Conservation (phyloP, 1,140 invertebrate species). For the Ceratina calcarata region DNA sequence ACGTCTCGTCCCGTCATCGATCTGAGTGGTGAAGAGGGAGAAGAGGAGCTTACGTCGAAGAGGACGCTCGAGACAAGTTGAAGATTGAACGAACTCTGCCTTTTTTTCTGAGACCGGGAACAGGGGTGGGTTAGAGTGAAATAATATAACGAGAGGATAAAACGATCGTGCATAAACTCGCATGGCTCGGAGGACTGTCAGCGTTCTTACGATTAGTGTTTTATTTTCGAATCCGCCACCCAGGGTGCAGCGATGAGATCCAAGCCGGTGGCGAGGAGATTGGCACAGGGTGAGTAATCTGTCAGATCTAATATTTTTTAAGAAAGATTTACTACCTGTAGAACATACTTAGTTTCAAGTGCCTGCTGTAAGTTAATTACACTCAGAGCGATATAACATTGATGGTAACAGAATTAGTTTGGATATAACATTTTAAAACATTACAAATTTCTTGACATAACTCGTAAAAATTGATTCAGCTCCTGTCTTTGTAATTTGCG, state of each 20-base stretch:
- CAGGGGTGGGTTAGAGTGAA: slow-evolving; percentile 44
- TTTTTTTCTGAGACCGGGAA: not conserved
- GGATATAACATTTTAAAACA: too few relatives aligned
- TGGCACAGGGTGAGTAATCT: slow-evolving; percentile 78
- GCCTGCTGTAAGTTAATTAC: too few relatives aligned
- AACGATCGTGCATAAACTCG: slow-evolving; percentile 62
- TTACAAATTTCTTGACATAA: too few relatives aligned
- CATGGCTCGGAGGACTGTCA: slow-evolving; percentile 75
- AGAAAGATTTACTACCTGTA: too few relatives aligned
- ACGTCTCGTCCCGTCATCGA: slow-evolving; percentile 3
- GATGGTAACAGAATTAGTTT: too few relatives aligned
- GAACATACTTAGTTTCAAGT: too few relatives aligned
- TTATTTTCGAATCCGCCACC: slow-evolving; percentile 71
- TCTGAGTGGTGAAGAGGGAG: slow-evolving; percentile 12
- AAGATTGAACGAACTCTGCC: not conserved
- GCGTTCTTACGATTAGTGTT: slow-evolving; percentile 72
- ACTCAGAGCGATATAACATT: too few relatives aligned
- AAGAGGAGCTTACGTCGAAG: slow-evolving; percentile 1
- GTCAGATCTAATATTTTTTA: not conserved
- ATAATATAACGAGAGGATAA: slow-evolving; percentile 55
- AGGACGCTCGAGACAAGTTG: not conserved
- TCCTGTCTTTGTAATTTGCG: slow-evolving; percentile 27
- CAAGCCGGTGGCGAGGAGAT: slow-evolving; percentile 79
- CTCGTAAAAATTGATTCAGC: slow-evolving; percentile 42
- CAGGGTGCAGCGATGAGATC: slow-evolving; percentile 78